Base-by-base conservation (phyloP, 2,797 vertebrate genomes). In the Lerista edwardsae region DNA sequence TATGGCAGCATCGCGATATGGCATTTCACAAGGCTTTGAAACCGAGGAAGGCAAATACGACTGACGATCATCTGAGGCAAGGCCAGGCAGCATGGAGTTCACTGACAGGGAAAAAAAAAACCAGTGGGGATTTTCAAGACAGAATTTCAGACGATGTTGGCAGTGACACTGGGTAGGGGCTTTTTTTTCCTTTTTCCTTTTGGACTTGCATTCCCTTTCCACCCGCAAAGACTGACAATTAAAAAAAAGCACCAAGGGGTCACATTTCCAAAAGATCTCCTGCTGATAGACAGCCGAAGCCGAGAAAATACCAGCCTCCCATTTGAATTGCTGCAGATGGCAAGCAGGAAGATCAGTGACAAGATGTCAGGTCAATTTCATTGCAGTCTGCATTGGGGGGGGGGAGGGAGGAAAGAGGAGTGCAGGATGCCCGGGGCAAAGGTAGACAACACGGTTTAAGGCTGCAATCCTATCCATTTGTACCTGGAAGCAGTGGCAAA, bases 21-120 rank as follows among this genome's bases (percentile, higher is more conserved):
- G 47, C 47, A 47, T 47, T 21, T 8, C 21, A 31, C 23, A 36
- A 39, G 25, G 25, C 31, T 62, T 39, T 62, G 21, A 41, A 29
- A 62, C 17, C 27, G 12, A 29, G 15, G 27, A 29, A 47, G 29
- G 31, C 34, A 36, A 68, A 8, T 19, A n/a, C 7, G 29, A 72
- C 17, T 17, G 34, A n/a, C 6, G 27, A 14, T 11, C 39, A 67
- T 51, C 41, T 51, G 62, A 67, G 8, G 14, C 68, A 69, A 69
- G 3, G 17, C 11, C 7, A 23, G 55, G 25, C 14, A 73, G 36
- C 21, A 41, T 44, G 73, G 15, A 64, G 21, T 25, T 68, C 19
- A 75, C 6, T 67, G 74, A 79, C 51, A 34, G 41, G 68, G 82
- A 79, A 75, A 89, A 91, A 90, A 79, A 75, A 89, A 91, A 90